A percentile compares a stretch with the other conserved stretches of the same genome.
phyloP scores from a whole-genome alignment of 2,888 invertebrate genomes.

The Ceraclea dissimilis region DNA sequence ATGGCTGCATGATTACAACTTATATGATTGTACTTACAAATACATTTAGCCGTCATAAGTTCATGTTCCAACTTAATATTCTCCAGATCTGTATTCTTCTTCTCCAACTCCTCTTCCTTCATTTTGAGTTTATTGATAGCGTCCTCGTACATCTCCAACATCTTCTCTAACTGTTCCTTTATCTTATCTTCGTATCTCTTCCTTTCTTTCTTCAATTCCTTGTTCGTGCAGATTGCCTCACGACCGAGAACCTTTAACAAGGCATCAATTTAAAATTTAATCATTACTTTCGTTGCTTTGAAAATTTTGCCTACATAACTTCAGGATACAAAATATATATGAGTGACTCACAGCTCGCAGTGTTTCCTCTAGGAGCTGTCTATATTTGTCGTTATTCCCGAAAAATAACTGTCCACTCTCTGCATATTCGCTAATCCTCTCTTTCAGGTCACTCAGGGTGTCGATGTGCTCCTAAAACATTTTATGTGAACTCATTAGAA shows the following conservation, averaged over 20 bases:
- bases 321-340: too few relatives aligned
- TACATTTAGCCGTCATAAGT: background rate
- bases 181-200: constrained; percentile 11
- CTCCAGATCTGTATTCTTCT: background rate
- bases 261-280: too few relatives aligned
- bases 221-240: background rate
- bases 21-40: too few relatives aligned
- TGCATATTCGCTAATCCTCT: constrained; percentile 4
- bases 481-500: too few relatives aligned
- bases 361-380: constrained; percentile 7
- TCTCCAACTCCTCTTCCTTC: background rate
- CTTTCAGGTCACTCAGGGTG: constrained; percentile 9
- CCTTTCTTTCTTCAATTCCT: constrained; percentile 8
- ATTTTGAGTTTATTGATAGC: constrained; percentile 3
- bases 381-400: constrained; percentile 10
- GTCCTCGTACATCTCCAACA: constrained; percentile 8
- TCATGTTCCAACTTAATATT: background rate
- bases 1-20: too few relatives aligned
- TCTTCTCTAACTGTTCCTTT: constrained; percentile 10
- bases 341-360: constrained; percentile 8
- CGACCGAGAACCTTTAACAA: background rate
- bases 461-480: constrained; percentile 12
- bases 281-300: too few relatives aligned
- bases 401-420: constrained; percentile 6
- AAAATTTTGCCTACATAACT: too few relatives aligned